Evolutionary conservation across 2,797 vertebrate species (phyloP), one percentile per base, ranked within the genome.

Genomic region (Argyrosomus regius): DNA sequence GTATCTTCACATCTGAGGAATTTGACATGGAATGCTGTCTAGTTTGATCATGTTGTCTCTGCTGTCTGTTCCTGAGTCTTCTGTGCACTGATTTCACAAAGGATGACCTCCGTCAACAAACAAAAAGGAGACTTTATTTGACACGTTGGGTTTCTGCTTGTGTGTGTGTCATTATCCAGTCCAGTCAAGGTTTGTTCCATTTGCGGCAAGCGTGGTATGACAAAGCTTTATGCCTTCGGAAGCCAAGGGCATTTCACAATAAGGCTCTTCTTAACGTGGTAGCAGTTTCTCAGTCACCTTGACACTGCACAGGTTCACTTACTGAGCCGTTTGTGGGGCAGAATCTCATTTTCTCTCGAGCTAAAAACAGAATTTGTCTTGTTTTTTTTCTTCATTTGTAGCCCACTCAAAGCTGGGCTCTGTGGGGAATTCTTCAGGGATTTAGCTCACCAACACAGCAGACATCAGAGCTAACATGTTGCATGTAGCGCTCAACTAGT

Each of bases 1-100:
- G 0, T 88, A 89, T 89, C 87, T 86, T 82, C 64, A 88, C 77
- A 88, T 93, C 88, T 89, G 45, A 83, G 87, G 89, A 93, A 92
- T 93, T 86, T 90, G 78, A 90, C 63, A 54, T 74, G 83, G 90
- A 93, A 88, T 86, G 79, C 75, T 73, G 78, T 92, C 87, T 80
- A 77, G 86, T 91, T 90, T 87, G 83, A 93, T 91, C 84, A 72
- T 88, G 85, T 92, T 81, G 80, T 84, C 75, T 70, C 75, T 76
- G 77, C 85, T 83, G 78, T 76, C 83, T 83, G 58, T 82, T 77
- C 75, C 5, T 4, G 16, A 83, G 35, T 82, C 56, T 64, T 76
- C 67, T 39, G n/a, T n/a, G 45, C 63, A 48, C 63, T 82, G 75
- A 74, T 77, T 85, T 84, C 56, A 80, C 58, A 73, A 84, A 63